Base-by-base conservation (phyloP, 2,797 vertebrate species). In the Gobio occitaniae region DNA sequence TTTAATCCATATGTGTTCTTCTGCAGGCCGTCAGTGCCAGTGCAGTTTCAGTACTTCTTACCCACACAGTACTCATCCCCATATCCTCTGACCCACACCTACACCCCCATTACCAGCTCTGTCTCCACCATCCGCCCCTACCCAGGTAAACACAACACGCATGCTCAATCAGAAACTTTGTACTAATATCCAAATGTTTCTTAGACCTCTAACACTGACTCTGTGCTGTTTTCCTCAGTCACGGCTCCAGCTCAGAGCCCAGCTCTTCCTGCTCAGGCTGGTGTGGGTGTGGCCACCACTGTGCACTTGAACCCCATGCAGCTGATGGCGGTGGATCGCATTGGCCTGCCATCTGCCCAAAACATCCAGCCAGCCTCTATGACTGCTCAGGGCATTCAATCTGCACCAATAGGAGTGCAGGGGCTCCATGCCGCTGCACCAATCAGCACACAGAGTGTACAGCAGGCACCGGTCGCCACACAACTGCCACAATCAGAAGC, bases 291-390 rank as follows among this genome's bases (percentile, higher is more conserved):
- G 88, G 97, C 98, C 19, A 98, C 98, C 76, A 97, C 98, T 0
- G 97, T 99, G 82, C 98, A 99, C 91, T 95, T 99, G 19, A 99
- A 99, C 91, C 97, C 96, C 91, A 99, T 99, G 98, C 98, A 99
- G 93, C 93, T 99, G 90, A 99, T 99, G 97, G 95, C 98, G 0
- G 97, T 99, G 4, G 98, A 99, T 90, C 97, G 99, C 83, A 97
- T 99, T 44, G 97, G 97, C 38, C 96, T 98, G 82, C 97, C 97
- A 52, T 97, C 98, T 0, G 95, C 97, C 0, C 97, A 98, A 84
- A 98, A 97, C 52, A 97, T 99, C 89, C 98, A 99, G 91, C 96
- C 96, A 0, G 95, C 96, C 0, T 95, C 97, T 2, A 97, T 99
- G 83, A 83, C 94, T 0, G 93, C 97, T 0, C 98, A 98, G 90